Conservation (phyloP, 2,797 vertebrate species). For the Picus viridis region DNA sequence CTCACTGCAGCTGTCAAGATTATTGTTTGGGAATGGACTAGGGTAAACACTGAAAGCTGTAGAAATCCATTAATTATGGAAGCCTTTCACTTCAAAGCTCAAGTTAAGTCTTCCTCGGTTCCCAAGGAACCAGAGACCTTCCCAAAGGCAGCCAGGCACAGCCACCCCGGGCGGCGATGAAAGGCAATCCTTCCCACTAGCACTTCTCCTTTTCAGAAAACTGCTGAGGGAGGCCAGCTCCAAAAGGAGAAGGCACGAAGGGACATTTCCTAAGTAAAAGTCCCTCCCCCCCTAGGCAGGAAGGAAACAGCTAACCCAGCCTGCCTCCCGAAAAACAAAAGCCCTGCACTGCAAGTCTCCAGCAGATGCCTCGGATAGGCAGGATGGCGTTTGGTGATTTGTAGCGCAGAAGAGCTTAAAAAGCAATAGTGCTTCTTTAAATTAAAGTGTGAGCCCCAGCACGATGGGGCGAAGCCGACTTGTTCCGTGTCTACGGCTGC, state of each 20-base stretch:
- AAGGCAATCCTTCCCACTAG: background rate
- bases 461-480: background rate
- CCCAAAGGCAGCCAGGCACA: background rate
- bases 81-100: background rate
- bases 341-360: background rate
- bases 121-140: background rate
- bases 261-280: background rate
- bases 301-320: background rate
- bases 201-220: background rate
- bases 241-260: background rate
- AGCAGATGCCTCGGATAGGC: background rate
- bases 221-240: background rate
- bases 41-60: background rate
- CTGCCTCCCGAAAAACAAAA: background rate
- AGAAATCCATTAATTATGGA: background rate
- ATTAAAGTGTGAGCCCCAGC: conserved; percentile 38
- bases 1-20: background rate
- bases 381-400: background rate
- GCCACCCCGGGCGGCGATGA: background rate
- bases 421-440: conserved; percentile 68
- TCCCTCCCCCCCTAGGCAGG: background rate
- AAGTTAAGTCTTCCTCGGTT: background rate
- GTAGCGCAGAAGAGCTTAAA: background rate
- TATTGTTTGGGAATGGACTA: background rate
- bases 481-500: background rate